phyloP scores from a whole-genome alignment of 35 echinoderm and acorn worm species.

The Ptychodera flava region DNA sequence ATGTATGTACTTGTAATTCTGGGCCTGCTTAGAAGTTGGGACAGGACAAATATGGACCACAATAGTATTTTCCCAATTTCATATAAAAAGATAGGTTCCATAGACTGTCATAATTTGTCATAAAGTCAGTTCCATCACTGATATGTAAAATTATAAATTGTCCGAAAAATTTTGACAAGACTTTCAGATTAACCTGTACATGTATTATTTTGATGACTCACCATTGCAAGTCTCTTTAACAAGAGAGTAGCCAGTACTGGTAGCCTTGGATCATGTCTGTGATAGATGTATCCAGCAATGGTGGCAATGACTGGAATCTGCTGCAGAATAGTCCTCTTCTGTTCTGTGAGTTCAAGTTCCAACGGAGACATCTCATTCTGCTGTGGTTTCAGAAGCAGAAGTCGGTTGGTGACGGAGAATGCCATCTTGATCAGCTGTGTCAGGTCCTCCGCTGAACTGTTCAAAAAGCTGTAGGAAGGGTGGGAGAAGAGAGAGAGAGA shows the following conservation, averaged over 20 bases:
- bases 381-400: conserved; percentile 65
- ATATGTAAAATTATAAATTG: no score
- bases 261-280: conserved; percentile 69
- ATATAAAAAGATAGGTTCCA: no score
- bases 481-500: no score
- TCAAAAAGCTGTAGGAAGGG: conserved; percentile 48
- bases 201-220: conserved; percentile 22
- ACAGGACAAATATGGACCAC: no score
- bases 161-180: no score
- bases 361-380: conserved; percentile 54
- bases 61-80: no score
- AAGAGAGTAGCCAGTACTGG: conserved; percentile 81
- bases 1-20: no score
- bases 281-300: conserved; percentile 89
- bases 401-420: conserved; percentile 83
- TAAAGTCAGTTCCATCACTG: no score
- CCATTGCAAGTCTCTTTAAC: conserved; percentile 70
- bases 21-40: no score
- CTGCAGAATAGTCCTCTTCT: conserved; percentile 78
- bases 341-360: conserved; percentile 69
- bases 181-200: no score
- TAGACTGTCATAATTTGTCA: no score
- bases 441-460: conserved; percentile 36
- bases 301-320: conserved; percentile 79
- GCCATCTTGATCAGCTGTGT: conserved; percentile 81